Evolutionary conservation across 2,113 vertebrate genomes (phyloP).

Genomic region (Brienomyrus brachyistius): DNA sequence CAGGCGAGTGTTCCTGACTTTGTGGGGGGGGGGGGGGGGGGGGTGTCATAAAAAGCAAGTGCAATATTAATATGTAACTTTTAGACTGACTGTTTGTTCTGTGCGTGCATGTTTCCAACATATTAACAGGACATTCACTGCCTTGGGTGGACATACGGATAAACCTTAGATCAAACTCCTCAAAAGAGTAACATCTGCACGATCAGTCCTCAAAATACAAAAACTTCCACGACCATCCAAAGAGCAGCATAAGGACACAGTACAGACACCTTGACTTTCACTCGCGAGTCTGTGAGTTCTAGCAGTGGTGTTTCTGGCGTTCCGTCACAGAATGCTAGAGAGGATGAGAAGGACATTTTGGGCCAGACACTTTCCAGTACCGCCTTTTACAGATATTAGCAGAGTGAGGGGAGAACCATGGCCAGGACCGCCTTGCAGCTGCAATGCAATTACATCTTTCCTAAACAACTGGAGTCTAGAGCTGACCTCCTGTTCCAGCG

Average conservation of each 20-base stretch:
- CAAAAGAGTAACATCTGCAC: not conserved
- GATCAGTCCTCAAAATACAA: not conserved
- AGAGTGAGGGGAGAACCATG: not conserved
- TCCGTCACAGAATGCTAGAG: not conserved
- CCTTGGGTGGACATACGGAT: not conserved
- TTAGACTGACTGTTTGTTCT: not conserved
- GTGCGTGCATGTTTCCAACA: not conserved
- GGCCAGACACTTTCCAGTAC: not conserved
- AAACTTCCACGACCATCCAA: not conserved
- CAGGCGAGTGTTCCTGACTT: not conserved
- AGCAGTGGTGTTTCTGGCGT: not conserved
- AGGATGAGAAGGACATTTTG: not conserved
- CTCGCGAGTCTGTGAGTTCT: not conserved
- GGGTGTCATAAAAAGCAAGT: not conserved
- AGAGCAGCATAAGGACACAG: not conserved
- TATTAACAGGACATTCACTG: not conserved
- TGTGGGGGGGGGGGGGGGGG: too few relatives aligned
- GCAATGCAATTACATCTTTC: conserved; percentile 15
- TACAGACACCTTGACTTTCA: not conserved
- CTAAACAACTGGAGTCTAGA: conserved; percentile 14
- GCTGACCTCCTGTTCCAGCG: conserved; percentile 25
- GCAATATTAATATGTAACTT: too few relatives aligned
- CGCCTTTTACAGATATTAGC: not conserved
- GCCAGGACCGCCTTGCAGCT: not conserved
- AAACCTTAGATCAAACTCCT: not conserved